These are phyloP conservation scores for Threskiornis aethiopicus DNA, from an alignment of 2,797 vertebrate genomes.

Conservation along the genomic window DNA sequence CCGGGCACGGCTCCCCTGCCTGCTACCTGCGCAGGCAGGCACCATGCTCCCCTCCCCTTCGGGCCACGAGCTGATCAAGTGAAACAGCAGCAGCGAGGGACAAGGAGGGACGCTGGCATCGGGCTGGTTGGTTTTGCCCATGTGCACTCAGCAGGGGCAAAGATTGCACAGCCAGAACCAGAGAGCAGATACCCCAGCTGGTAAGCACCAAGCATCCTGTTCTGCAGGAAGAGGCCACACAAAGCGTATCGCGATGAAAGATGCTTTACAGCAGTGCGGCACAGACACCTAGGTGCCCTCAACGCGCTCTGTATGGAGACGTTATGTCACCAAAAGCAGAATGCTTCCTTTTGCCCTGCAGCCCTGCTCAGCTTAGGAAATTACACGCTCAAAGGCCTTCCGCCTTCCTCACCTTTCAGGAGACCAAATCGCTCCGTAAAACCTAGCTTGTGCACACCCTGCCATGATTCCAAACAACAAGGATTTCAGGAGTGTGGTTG, in stretches of 20 bases:
- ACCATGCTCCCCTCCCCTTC: not conserved
- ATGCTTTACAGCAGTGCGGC: accelerated
- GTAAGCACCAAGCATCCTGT: not conserved
- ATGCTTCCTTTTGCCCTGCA: not conserved
- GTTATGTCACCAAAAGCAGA: not conserved
- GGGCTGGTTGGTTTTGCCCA: not conserved
- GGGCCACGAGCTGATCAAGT: not conserved
- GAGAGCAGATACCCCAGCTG: not conserved
- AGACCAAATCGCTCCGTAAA: accelerated
- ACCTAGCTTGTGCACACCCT: not conserved
- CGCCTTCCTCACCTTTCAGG: not conserved
- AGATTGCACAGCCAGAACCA: not conserved
- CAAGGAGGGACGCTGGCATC: accelerated
- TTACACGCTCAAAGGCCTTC: not conserved
- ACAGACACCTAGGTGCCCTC: accelerated
- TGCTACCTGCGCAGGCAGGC: not conserved
- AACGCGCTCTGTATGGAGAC: accelerated
- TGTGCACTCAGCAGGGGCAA: not conserved
- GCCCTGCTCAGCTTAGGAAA: not conserved
- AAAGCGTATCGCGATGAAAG: not conserved
- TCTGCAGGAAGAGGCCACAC: not conserved
- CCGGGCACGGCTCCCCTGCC: accelerated
- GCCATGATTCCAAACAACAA: not conserved
- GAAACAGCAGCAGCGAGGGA: not conserved
- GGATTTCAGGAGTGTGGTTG: not conserved